Conservation (phyloP, 1,140 invertebrate species). For the Xylocopa sonorina region DNA sequence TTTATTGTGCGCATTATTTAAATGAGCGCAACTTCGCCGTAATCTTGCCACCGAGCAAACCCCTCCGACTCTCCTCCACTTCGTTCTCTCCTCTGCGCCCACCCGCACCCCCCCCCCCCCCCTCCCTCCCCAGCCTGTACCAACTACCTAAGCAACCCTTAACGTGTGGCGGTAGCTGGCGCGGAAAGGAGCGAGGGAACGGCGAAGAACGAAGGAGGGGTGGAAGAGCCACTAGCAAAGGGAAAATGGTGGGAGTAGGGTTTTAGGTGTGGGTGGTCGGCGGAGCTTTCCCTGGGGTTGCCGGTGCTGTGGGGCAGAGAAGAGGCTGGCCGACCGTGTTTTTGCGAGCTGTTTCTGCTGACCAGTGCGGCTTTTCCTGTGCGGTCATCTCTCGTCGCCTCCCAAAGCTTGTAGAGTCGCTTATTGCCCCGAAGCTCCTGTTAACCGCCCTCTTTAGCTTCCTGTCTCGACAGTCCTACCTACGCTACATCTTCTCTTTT, state of each 20-base stretch:
- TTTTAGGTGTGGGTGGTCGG: constrained; percentile 52
- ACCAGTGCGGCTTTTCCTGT: constrained; percentile 78
- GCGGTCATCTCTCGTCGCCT: constrained; percentile 78
- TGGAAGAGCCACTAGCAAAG: constrained; percentile 49
- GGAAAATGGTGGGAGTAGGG: constrained; percentile 36
- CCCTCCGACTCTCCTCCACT: constrained; percentile 42
- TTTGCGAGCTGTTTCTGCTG: constrained; percentile 79
- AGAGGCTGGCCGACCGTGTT: constrained; percentile 72
- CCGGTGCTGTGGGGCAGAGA: constrained; percentile 56
- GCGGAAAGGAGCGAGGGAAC: constrained; percentile 60
- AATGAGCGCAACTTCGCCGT: constrained; percentile 76
- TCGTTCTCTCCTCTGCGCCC: constrained; percentile 39
- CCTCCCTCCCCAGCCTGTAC: constrained; percentile 39
- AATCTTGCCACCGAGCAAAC: constrained; percentile 73
- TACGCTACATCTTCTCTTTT: constrained; percentile 35
- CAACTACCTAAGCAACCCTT: constrained; percentile 71
- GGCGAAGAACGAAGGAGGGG: constrained; percentile 54
- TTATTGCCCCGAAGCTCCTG: constrained; percentile 79
- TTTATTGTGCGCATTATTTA: constrained; percentile 80
- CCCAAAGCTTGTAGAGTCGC: constrained; percentile 80
- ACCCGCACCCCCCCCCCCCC: constrained; percentile 46
- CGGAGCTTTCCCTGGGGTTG: constrained; percentile 63
- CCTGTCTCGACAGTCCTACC: constrained; percentile 59
- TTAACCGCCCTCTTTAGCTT: constrained; percentile 76
- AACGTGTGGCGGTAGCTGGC: constrained; percentile 58